Percentiles rank a stretch among this genome's conserved stretches.
Conservation (phyloP, 1,140 invertebrate species). For the Anadara kagoshimensis region DNA sequence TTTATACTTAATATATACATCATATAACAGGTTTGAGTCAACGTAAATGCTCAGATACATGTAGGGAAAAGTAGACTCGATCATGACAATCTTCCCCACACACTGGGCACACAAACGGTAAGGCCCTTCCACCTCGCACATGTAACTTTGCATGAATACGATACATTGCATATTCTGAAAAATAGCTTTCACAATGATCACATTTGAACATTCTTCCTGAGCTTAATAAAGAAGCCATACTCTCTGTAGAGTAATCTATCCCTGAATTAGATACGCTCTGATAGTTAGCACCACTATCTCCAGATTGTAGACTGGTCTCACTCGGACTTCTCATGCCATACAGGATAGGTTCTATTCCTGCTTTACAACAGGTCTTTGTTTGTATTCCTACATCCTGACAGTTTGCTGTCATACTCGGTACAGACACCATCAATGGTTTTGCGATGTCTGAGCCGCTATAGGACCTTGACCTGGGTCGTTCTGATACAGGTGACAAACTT, state of each 20-base stretch:
- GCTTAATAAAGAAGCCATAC: constrained; percentile 54
- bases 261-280: constrained; percentile 35
- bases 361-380: constrained; percentile 58
- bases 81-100: constrained; percentile 68
- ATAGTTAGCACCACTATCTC: constrained; percentile 31
- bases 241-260: constrained; percentile 52
- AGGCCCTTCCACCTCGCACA: constrained; percentile 43
- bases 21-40: too few species aligned
- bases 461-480: constrained; percentile 46
- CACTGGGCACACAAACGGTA: constrained; percentile 61
- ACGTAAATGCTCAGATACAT: constrained; percentile 65
- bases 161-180: constrained; percentile 68
- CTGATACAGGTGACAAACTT: constrained; percentile 46
- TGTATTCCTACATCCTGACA: constrained; percentile 52
- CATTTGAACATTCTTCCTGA: constrained; percentile 64
- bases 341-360: constrained; percentile 6
- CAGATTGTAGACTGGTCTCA: constrained; percentile 35
- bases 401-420: constrained; percentile 10
- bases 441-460: constrained; percentile 41
- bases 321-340: constrained; percentile 35
- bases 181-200: constrained; percentile 65
- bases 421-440: constrained; percentile 8
- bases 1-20: too few species aligned
- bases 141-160: constrained; percentile 66
- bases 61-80: constrained; percentile 60